phyloP scores from a whole-genome alignment of 2,888 invertebrate genomes.

The Pristionchus fissidentatus region DNA sequence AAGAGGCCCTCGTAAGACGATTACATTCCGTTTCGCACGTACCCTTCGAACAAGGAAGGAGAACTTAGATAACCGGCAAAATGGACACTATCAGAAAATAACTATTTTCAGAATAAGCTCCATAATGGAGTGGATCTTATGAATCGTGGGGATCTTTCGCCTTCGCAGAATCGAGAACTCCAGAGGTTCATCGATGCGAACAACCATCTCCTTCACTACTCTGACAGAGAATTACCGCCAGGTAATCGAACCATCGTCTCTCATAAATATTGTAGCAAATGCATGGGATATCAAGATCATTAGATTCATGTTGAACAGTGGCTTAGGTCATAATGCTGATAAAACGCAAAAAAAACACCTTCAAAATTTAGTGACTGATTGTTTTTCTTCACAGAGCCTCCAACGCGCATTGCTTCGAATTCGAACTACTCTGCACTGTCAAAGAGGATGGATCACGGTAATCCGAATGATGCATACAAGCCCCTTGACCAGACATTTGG shows the following conservation, averaged over 20 bases:
- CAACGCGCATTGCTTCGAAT: constrained; percentile 16
- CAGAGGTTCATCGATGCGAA: constrained; percentile 62
- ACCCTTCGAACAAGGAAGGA: neutral
- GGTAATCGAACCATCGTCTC: constrained; percentile 26
- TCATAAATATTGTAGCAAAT: neutral
- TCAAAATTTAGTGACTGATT: neutral
- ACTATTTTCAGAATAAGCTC: constrained; percentile 68
- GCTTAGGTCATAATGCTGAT: too few species aligned
- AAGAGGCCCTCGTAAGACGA: too few species aligned
- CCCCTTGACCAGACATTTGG: neutral
- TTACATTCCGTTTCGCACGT: neutral
- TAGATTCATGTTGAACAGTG: too few species aligned
- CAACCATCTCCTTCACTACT: constrained; percentile 58
- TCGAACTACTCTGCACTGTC: constrained; percentile 37
- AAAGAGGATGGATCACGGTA: constrained; percentile 4
- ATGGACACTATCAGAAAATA: neutral
- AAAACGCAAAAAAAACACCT: too few species aligned
- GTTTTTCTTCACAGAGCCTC: constrained; percentile 29
- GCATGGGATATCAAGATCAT: neutral
- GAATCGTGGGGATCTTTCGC: constrained; percentile 70
- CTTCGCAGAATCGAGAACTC: constrained; percentile 64
- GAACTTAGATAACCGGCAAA: neutral
- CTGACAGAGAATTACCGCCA: constrained; percentile 55
- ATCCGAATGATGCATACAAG: neutral
- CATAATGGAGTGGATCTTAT: constrained; percentile 72